Conservation (phyloP, 2,888 invertebrate genomes). For the Leptarthrus brevirostris region DNA sequence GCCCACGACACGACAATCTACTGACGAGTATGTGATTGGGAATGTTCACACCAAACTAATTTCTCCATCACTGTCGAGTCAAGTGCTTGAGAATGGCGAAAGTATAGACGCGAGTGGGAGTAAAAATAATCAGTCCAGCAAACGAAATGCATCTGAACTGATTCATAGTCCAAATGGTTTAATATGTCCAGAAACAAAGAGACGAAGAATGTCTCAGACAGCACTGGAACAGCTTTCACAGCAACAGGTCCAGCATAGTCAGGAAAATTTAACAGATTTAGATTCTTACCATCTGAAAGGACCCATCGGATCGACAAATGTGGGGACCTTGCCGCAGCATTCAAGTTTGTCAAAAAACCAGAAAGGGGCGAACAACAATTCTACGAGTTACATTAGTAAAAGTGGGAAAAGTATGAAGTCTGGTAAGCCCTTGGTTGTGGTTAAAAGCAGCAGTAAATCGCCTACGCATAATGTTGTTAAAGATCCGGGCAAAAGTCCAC, state of each 20-base stretch:
- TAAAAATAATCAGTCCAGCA: constrained; percentile 45
- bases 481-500: constrained; percentile 53
- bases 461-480: constrained; percentile 45
- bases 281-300: constrained; percentile 52
- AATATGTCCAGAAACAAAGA: constrained; percentile 53
- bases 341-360: constrained; percentile 55
- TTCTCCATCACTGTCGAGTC: neutral
- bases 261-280: constrained; percentile 50
- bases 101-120: constrained; percentile 1
- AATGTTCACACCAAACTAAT: constrained; percentile 40
- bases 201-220: constrained; percentile 47
- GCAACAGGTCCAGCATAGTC: constrained; percentile 47
- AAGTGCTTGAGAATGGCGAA: constrained; percentile 50
- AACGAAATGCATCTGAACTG: constrained; percentile 47
- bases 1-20: constrained; percentile 43
- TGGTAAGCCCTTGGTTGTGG: constrained; percentile 51
- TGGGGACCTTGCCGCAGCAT: constrained; percentile 71
- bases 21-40: constrained; percentile 47
- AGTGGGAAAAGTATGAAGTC: constrained; percentile 51
- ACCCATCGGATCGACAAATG: constrained; percentile 75
- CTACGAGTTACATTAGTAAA: constrained; percentile 12
- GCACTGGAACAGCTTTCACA: constrained; percentile 51
- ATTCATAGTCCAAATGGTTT: constrained; percentile 51
- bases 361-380: constrained; percentile 55
- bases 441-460: constrained; percentile 48